Evolutionary conservation across 2,888 invertebrate species (phyloP), one percentile per base, ranked within the genome.

Genomic region (Nomada lathburiana): DNA sequence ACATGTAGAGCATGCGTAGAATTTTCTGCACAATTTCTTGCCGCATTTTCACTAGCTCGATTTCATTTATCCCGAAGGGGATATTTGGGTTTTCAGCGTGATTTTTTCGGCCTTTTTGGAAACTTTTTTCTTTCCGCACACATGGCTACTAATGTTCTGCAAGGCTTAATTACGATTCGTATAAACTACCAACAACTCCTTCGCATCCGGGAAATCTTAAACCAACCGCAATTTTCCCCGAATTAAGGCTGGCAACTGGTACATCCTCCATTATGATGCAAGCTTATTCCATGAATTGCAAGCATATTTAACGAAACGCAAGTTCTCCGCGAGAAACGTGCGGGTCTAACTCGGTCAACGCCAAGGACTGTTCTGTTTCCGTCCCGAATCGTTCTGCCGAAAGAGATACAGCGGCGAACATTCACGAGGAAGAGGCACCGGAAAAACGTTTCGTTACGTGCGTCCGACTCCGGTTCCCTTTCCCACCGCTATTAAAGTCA

Each of bases 401-500:
- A 23, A 63, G 71, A 63, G 29, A 55, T 53, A 44, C 42, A 29
- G 10, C 16, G 0, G 3, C 42, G 0, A 44, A 55, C 42, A 16
- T 42, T 36, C 60, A 10, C 36, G 36, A 3, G 23, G 53, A 26
- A 47, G 47, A 18, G 44, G 26, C 57, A 18, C 10, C 7, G 26
- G 18, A 44, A 57, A 44, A 16, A 68, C 42, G 67, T 55, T 42
- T 42, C 53, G 18, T 18, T 29, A 60, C 36, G 20, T 36, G 36
- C 18, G 9, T 18, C 60, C 16, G 60, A 10, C 42, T 44, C 13
- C 63, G 23, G 44, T 5, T n/a, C 20, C 13, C 23, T 23, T 18
- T 60, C 50, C n/a, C 23, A 18, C 23, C 55, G 7, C 53, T 29
- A 55, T 72, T 64, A 47, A 72, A 64, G 63, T 72, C 55, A 53